A percentile compares a stretch with the other conserved stretches of the same genome.
phyloP scores from a whole-genome alignment of 2,113 vertebrate species.

The Nothoprocta perdicaria region DNA sequence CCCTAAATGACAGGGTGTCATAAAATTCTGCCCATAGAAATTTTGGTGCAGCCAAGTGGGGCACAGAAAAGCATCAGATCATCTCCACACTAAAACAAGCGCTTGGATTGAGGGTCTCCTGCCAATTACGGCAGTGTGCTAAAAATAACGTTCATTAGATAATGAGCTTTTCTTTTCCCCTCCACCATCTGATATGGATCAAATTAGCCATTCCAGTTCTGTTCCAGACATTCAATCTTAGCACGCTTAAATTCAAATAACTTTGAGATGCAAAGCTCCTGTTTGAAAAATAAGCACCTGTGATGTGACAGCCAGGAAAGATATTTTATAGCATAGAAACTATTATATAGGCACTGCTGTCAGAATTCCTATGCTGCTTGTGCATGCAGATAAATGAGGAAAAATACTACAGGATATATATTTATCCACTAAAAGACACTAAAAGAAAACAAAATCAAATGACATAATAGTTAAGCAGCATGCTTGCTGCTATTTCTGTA shows the following conservation, averaged over 20 bases:
- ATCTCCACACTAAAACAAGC: constrained; percentile 30
- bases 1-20: background rate
- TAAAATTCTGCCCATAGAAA: constrained; percentile 8
- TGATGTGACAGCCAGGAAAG: background rate
- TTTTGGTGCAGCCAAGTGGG: background rate
- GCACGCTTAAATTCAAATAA: constrained; percentile 5
- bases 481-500: background rate
- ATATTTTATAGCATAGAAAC: background rate
- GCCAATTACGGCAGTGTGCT: constrained; percentile 37
- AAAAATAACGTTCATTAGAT: constrained; percentile 21
- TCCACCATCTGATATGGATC: constrained; percentile 38
- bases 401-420: background rate
- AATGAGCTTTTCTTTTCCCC: constrained; percentile 16
- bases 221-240: background rate
- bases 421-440: background rate
- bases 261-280: background rate
- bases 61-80: constrained; percentile 25
- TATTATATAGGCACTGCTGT: background rate
- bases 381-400: background rate
- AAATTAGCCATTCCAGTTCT: background rate
- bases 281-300: background rate
- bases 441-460: background rate
- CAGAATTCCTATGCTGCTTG: background rate
- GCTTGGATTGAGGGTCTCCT: constrained; percentile 19
- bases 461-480: background rate